A percentile compares a stretch with the other conserved stretches of the same genome.
phyloP scores from a whole-genome alignment of 2,113 vertebrate genomes.

The Neolamprologus toae region DNA sequence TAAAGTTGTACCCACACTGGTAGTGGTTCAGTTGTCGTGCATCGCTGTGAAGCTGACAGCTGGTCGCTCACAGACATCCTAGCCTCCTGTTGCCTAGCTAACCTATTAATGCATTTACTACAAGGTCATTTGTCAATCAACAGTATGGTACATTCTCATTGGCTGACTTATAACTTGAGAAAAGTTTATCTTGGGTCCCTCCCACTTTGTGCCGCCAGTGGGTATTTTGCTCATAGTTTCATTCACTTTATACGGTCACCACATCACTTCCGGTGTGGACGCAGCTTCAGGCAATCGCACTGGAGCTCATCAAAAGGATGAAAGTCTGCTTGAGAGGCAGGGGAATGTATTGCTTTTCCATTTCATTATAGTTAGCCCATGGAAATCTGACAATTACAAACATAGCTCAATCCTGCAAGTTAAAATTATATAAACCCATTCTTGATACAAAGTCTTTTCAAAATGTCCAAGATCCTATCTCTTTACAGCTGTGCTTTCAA shows the following conservation, averaged over 20 bases:
- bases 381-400: not conserved
- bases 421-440: not conserved
- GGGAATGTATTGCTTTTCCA: not conserved
- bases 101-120: not conserved
- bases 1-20: not conserved
- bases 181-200: not conserved
- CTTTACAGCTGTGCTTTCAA: slow-evolving; percentile 1
- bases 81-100: not conserved
- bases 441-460: not conserved
- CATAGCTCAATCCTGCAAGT: not conserved
- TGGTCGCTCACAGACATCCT: not conserved
- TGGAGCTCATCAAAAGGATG: not conserved
- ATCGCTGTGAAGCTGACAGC: not conserved
- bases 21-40: not conserved
- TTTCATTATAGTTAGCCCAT: not conserved
- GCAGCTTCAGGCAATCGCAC: not conserved
- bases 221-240: not conserved
- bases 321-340: not conserved
- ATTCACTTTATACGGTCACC: not conserved
- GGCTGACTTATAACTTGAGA: not conserved
- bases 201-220: not conserved
- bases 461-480: slow-evolving; percentile 9
- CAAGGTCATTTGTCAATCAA: not conserved
- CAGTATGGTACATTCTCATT: not conserved
- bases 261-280: not conserved